These are phyloP conservation scores for Oryzias celebensis DNA, from an alignment of 2,113 vertebrate genomes.

Conservation along the genomic window DNA sequence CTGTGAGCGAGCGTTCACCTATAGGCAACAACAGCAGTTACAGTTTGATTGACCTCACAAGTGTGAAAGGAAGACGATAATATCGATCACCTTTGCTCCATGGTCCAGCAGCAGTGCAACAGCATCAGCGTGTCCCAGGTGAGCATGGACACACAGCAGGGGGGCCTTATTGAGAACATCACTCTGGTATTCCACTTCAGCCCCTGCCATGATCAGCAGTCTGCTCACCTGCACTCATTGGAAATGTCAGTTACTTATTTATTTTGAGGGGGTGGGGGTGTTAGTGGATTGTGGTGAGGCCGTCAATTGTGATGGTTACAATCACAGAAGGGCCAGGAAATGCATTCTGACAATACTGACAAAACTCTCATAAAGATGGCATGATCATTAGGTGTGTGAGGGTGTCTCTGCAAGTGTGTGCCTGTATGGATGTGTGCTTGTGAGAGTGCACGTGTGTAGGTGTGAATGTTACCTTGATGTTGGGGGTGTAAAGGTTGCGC, in stretches of 20 bases:
- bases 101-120: slow-evolving; percentile 90
- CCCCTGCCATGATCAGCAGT: slow-evolving; percentile 89
- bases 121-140: slow-evolving; percentile 91
- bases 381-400: no score
- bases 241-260: neutral
- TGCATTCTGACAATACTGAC: neutral
- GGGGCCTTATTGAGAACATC: slow-evolving; percentile 93
- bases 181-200: slow-evolving; percentile 88
- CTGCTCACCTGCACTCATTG: slow-evolving; percentile 84
- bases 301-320: no score
- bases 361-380: neutral
- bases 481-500: slow-evolving; percentile 95
- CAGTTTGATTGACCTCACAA: neutral
- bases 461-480: slow-evolving; percentile 77
- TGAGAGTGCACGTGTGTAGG: neutral
- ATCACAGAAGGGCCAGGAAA: no score
- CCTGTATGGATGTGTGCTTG: neutral
- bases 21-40: neutral
- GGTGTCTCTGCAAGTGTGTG: no score
- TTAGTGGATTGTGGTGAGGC: no score
- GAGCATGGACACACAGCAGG: slow-evolving; percentile 90
- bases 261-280: no score
- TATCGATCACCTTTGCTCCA: slow-evolving; percentile 77
- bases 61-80: neutral
- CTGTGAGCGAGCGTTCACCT: slow-evolving; percentile 86